Base-by-base conservation (phyloP, 2,797 vertebrate genomes). In the Stomatorhinus walkeri region DNA sequence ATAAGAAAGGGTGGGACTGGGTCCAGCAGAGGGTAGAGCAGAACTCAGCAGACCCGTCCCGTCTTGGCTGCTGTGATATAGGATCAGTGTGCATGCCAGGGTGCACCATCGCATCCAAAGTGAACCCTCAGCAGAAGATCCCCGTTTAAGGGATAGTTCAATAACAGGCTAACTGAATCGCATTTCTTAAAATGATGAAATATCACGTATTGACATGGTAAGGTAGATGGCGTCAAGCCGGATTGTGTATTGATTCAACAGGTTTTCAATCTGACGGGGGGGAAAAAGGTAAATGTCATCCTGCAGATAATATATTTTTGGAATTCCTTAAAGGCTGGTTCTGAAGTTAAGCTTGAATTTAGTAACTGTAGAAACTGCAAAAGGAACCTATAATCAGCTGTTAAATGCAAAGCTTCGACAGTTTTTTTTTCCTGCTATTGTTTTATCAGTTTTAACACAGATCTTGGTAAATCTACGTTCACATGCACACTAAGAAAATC, bases 241-340 rank as follows among this genome's bases (percentile, higher is more conserved):
- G 49, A 28, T 32, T 88, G 46, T 88, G 56, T 88, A 88, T 61
- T 84, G 79, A 48, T 43, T 36, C 52, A 61, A 46, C 5, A 28
- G 36, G 19, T 54, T 61, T 32, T 64, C 52, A 46, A 32, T 59
- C 49, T 40, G 36, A 32, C 19, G 22, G 12, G 40, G 12, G 40
- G 43, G 1, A 28, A 52, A 43, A 59, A 59, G 16, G 28, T 87
- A 87, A 87, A 87, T 87, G 40, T 7, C 72, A 88, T 12, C 4
- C 51, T 40, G 32, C 28, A 19, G 9, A 56, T 28, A 88, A 59
- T 10, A 48, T 10, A 48, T 72, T 88, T 59, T 68, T 87, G 85
- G 36, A 87, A 36, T 28, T 56, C 46, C 81, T 49, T 48, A 85
- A 85, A 48, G n/a, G 48, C 22, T 28, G 9, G 1, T 85, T 16